Base-by-base conservation (phyloP, 2,888 invertebrate genomes). In the Sminthurinus aureus region DNA sequence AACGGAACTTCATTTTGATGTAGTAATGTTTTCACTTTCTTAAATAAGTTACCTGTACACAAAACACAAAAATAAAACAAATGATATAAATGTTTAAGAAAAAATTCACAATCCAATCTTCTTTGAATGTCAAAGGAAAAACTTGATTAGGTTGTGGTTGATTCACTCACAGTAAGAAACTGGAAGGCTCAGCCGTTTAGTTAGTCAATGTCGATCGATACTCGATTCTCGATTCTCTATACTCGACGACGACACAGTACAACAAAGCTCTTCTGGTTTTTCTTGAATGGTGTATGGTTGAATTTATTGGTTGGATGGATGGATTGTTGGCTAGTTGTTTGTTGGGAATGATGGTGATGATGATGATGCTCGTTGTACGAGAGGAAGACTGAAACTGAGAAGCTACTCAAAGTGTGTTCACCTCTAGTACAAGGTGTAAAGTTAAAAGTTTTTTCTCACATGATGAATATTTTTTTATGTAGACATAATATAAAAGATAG, bases 321-420 rank as follows among this genome's bases (percentile, higher is more conserved):
- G 38, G 38, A 38, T 38, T 58, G 58, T 58, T 58, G 58, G 13
- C 58, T 58, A 15, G 58, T 58, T 69, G 69, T 64, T 50, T 77
- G 77, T 18, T 77, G 77, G 50, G 9, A 38, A 18, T 51, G 69
- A 20, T 26, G 26, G 79, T 26, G n/a, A 24, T 38, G 6, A 38
- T 38, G 6, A 38, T 38, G 38, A 38, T 38, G 38, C 6, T 38
- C 38, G 69, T 69, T 69, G 58, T 51, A 50, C 0, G 67, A 66
- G 67, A 79, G 50, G 51, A 79, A 58, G 75, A 81, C 13, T 81
- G 66, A 81, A 81, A 75, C 74, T 75, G 75, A 75, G 69, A 58
- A 58, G 64, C 24, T 22, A 75, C 66, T 58, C 74, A 81, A 79
- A 85, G 85, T 85, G 82, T 85, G 84, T 85, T 85, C 85, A 85